Conservation (phyloP, 2,797 vertebrate genomes). For the Oryzias dopingdopingensis region DNA sequence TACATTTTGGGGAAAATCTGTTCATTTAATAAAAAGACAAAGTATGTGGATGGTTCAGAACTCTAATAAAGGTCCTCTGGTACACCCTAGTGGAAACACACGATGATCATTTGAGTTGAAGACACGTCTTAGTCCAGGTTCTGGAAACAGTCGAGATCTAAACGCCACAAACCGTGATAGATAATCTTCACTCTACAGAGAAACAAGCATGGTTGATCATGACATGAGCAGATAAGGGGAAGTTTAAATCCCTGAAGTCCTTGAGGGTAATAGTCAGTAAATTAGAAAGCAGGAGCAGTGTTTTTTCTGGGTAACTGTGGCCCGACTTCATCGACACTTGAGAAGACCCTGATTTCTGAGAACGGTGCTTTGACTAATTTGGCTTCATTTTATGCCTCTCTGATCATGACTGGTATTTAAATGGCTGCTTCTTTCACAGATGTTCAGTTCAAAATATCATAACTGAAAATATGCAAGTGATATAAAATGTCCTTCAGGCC, state of each 20-base stretch:
- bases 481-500: constrained; percentile 85
- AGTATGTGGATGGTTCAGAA: constrained; percentile 57
- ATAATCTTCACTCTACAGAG: constrained; percentile 58
- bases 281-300: constrained; percentile 51
- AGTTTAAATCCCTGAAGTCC: constrained; percentile 54
- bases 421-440: constrained; percentile 83
- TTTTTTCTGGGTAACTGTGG: constrained; percentile 43
- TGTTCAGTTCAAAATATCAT: constrained; percentile 83
- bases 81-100: constrained; percentile 65
- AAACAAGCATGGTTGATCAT: constrained; percentile 27
- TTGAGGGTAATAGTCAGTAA: constrained; percentile 67
- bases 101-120: constrained; percentile 66
- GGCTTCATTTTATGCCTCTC: constrained; percentile 85
- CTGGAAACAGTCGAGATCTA: constrained; percentile 53
- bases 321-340: constrained; percentile 56
- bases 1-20: constrained; percentile 43
- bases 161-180: constrained; percentile 66
- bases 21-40: constrained; percentile 56
- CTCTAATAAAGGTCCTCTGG: constrained; percentile 68
- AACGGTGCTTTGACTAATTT: constrained; percentile 82
- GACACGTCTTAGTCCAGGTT: constrained; percentile 49
- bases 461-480: constrained; percentile 84
- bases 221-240: constrained; percentile 33
- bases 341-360: constrained; percentile 60
- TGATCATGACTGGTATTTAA: constrained; percentile 85